Evolutionary conservation across 2,113 vertebrate species (phyloP).

Genomic region (Nothoprocta perdicaria): DNA sequence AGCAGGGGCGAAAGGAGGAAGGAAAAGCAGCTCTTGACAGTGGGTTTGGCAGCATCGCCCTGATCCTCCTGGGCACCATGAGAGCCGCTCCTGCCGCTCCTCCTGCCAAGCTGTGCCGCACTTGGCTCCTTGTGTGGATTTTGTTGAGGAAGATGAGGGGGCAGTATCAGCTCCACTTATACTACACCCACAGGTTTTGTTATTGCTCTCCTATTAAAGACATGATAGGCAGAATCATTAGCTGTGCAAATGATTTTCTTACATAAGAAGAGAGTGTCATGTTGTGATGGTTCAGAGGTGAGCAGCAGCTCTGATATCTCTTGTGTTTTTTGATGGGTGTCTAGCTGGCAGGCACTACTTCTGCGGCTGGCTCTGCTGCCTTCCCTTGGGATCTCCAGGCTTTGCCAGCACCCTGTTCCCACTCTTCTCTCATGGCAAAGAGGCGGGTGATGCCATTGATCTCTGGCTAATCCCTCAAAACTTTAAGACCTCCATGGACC

Average conservation of each 20-base stretch:
- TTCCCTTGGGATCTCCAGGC: neutral
- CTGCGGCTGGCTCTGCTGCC: neutral
- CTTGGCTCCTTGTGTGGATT: conserved; percentile 17
- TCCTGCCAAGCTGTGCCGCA: neutral
- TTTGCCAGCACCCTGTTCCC: neutral
- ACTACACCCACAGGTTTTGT: conserved; percentile 15
- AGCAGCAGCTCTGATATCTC: neutral
- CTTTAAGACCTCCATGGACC: neutral
- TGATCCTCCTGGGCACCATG: neutral
- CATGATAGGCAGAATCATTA: conserved; percentile 38
- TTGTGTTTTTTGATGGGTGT: neutral
- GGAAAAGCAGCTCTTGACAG: neutral
- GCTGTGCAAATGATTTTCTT: conserved; percentile 28
- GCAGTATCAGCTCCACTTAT: conserved; percentile 4
- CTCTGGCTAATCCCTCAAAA: neutral
- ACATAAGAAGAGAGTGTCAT: neutral
- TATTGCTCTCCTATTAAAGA: conserved; percentile 44
- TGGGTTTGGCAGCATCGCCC: neutral
- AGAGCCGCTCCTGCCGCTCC: neutral
- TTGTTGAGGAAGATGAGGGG: conserved; percentile 17
- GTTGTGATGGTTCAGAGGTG: neutral
- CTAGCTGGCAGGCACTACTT: neutral
- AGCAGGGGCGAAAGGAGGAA: neutral
- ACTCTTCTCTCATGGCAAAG: neutral
- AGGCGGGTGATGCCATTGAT: neutral